Evolutionary conservation across 2,797 vertebrate species (phyloP), one percentile per base, ranked within the genome.

Genomic region (Austrolebias charrua): DNA sequence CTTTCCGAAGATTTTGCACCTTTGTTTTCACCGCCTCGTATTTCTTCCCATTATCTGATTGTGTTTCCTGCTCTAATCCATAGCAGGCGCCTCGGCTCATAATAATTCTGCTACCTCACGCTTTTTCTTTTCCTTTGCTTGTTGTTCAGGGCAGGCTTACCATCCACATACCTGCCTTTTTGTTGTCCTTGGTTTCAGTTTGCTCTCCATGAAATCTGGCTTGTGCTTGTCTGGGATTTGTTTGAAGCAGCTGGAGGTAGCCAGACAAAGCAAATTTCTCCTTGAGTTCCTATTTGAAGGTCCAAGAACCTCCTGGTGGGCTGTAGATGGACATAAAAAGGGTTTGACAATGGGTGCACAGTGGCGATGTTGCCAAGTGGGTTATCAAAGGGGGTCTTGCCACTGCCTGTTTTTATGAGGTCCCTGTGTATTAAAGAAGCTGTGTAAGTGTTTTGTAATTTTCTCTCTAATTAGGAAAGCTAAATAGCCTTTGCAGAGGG

Each of bases 401-500:
- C 66, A 69, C 70, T 67, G 62, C 83, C 76, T 73, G 67, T 86
- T 90, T 89, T 92, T 91, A 92, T 90, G 86, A 90, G 86, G 60
- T 66, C 76, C 74, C 75, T 88, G 89, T 88, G 89, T 90, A 86
- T 87, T 85, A 88, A 88, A 85, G 86, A 91, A 72, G 70, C 78
- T 66, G 82, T 73, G 86, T 63, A 35, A 81, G 81, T 81, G 84
- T 81, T 89, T 89, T 90, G 89, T 88, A 42, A 89, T 90, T 89
- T 89, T 79, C 89, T 88, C 81, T 79, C 86, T 88, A 90, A 91
- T 90, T 92, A 92, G 87, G 76, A 72, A 83, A 85, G 85, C 89
- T 89, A 88, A 91, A 89, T 84, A 86, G 83, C 79, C 81, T 83
- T 84, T 24, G 83, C 80, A 63, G 70, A 54, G 64, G 70, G 81